Base-by-base conservation (phyloP, 2,113 vertebrate species). In the Hippocampus barbouri region DNA sequence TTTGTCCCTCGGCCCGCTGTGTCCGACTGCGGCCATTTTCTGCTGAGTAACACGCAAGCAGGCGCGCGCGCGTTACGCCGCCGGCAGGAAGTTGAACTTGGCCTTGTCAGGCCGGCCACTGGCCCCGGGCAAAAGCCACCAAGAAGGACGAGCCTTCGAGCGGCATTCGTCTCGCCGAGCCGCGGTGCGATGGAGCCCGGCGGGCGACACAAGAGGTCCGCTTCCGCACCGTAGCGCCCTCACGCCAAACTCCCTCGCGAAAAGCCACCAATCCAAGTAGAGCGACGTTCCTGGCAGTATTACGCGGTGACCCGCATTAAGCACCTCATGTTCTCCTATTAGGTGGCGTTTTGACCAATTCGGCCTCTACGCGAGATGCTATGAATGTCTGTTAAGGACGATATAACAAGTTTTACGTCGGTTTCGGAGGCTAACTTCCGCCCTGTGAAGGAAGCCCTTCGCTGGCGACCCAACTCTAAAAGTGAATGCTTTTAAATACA, bases 1-100 rank as follows among this genome's bases (percentile, higher is more conserved):
- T 84, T 20, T 87, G 90, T 92, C 91, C 90, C 93, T 93, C 90
- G 91, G 83, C 86, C 92, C 87, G 89, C 88, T 86, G 85, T 85
- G 75, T 90, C 82, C 59, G 80, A 90, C 91, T 91, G 94, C 95
- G 93, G 95, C 95, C 95, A 95, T 96, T 96, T 96, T 96, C 93
- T 94, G 94, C 93, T 93, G 91, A 90, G 81, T 85, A 85, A 87
- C 85, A 85, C 69, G 80, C 75, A 72, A 79, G 70, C 74, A 27
- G 30, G 57, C 40, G 60, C 75, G 70, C 70, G 70, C 70, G 38
- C 71, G 70, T 67, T 80, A 64, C 74, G 41, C 75, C 78, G 27
- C 75, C 78, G 23, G 67, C 69, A 75, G 49, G 66, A 91, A 90
- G 85, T 92, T 91, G 62, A 89, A 84, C 83, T 87, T 87, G 88